Evolutionary conservation across 2,888 invertebrate genomes (phyloP), one percentile per base, ranked within the genome.

Genomic region (Dione vanillae): DNA sequence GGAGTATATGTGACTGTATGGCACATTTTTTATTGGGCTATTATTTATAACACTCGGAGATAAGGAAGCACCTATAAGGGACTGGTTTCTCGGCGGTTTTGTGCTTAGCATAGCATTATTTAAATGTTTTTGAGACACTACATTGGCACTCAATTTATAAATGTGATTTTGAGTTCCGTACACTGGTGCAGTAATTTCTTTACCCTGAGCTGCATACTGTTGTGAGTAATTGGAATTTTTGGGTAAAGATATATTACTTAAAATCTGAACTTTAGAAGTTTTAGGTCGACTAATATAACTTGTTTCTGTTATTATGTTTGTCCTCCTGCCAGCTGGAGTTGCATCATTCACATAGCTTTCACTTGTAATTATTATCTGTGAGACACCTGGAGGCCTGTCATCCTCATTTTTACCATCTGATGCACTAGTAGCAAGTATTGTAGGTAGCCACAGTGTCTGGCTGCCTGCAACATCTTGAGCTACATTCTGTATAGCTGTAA

Each of bases 361-460:
- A 79, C 92, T 92, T 70, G 92, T 89, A 64, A 93, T 91, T 72
- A 93, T 91, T 66, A 93, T 91, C 80, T 93, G 93, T 75, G 94
- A 93, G 40, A 93, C 80, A 59, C 89, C 86, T 75, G 88, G 90
- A 56, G 87, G 76, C 74, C 87, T 82, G 49, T 91, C 91, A 56
- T 90, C 92, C 71, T 92, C 91, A 75, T 70, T 82, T 77, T 93
- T 92, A 71, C 73, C 78, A 72, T 91, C 91, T 69, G 82, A 78
- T 67, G 88, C 84, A 82, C 87, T 89, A 68, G 91, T 89, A 66
- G 92, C 83, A 27, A 93, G 86, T 72, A 93, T 89, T 58, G 93
- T 93, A 5, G 93, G 94, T 73, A 94, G 75, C 93, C 93, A 94
- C 54, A 93, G 78, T 14, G 93, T 93, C 77, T 89, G 92, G 72